Percentiles rank a stretch among this genome's conserved stretches.
Evolutionary conservation across 1,140 invertebrate genomes (phyloP).

Genomic region (Zaprionus capensis): DNA sequence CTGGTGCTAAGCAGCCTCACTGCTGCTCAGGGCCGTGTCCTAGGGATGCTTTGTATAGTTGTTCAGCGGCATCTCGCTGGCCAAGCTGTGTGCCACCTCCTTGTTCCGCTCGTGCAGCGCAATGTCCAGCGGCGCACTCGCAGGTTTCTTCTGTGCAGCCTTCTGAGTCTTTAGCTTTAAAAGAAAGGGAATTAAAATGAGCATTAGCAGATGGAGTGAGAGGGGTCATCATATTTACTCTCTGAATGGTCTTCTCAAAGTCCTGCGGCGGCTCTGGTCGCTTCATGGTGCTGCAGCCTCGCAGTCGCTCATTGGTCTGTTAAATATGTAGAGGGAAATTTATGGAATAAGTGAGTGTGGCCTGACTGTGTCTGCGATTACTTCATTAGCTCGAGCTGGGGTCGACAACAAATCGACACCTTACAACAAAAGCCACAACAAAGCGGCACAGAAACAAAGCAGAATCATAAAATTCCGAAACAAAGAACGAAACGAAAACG

Average conservation of each 20-base stretch:
- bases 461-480: constrained; percentile 28
- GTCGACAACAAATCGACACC: constrained; percentile 72
- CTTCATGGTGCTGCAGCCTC: constrained; percentile 78
- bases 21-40: constrained; percentile 74
- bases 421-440: constrained; percentile 60
- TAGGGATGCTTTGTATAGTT: constrained; percentile 84
- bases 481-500: constrained; percentile 38
- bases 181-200: neutral
- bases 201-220: neutral
- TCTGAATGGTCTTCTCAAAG: constrained; percentile 83
- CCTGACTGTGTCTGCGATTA: constrained; percentile 53
- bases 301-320: constrained; percentile 73
- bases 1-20: constrained; percentile 68
- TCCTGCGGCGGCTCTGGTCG: constrained; percentile 81
- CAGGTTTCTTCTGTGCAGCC: constrained; percentile 73
- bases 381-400: constrained; percentile 66
- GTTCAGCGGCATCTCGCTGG: constrained; percentile 78
- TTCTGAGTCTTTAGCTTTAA: constrained; percentile 81
- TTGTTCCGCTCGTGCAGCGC: constrained; percentile 76
- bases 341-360: constrained; percentile 39
- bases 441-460: constrained; percentile 4
- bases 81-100: constrained; percentile 71
- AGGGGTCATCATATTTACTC: constrained; percentile 63
- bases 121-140: constrained; percentile 71
- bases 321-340: constrained; percentile 25